Conservation (phyloP, 2,113 vertebrate genomes). For the Setophaga kirtlandii region DNA sequence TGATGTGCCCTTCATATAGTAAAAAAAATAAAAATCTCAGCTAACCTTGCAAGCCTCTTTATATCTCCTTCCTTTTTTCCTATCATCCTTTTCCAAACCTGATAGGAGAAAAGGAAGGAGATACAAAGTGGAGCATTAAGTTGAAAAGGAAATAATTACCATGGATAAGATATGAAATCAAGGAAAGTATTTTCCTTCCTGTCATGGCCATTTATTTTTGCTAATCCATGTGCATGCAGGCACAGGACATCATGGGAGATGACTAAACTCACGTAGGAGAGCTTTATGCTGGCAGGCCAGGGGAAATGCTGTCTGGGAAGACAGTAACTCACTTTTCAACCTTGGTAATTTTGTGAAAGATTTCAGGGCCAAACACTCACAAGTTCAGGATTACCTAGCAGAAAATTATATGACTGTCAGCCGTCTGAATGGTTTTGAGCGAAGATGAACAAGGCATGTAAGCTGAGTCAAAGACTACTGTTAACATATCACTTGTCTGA, state of each 20-base stretch:
- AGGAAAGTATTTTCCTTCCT: constrained; percentile 54
- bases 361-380: neutral
- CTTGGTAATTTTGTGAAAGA: neutral
- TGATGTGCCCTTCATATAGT: neutral
- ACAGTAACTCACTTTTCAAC: neutral
- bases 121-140: neutral
- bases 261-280: neutral
- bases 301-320: neutral
- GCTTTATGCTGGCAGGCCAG: rapidly evolving
- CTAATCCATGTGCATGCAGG: neutral
- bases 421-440: neutral
- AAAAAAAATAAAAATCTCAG: neutral
- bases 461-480: neutral
- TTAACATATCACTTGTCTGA: constrained; percentile 33
- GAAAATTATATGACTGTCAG: neutral
- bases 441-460: neutral
- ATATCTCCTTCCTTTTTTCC: too few relatives aligned
- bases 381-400: neutral
- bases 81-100: neutral
- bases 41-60: neutral
- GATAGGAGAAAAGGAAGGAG: neutral
- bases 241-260: neutral
- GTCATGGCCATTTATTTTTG: constrained; percentile 49
- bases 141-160: constrained; percentile 62
- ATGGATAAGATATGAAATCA: constrained; percentile 34